Evolutionary conservation across 2,797 vertebrate genomes (phyloP).

Genomic region (Clarias pachynema): DNA sequence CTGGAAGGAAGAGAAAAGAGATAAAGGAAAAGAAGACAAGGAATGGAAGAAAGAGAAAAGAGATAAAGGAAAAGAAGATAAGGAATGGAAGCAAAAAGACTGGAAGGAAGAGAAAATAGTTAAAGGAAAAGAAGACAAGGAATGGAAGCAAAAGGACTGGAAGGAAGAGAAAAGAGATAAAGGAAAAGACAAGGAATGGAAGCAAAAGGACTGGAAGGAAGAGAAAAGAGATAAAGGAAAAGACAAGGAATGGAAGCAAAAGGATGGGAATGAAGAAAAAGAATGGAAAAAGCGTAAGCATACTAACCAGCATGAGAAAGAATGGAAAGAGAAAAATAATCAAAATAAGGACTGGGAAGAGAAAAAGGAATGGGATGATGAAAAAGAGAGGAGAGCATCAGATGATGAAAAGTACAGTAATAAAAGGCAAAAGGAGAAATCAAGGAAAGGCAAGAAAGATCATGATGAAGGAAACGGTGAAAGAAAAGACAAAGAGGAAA

Average conservation of each 20-base stretch:
- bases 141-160: constrained; percentile 25
- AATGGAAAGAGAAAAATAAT: constrained; percentile 39
- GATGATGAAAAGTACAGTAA: constrained; percentile 38
- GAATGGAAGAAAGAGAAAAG: not conserved
- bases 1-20: constrained; percentile 33
- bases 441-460: constrained; percentile 53
- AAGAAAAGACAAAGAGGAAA: constrained; percentile 44
- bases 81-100: too few species aligned
- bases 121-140: too few species aligned
- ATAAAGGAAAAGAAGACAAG: constrained; percentile 36
- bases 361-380: constrained; percentile 34
- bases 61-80: too few species aligned
- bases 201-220: constrained; percentile 51
- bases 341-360: constrained; percentile 49
- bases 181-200: not conserved
- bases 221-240: constrained; percentile 37
- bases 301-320: constrained; percentile 6
- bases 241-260: constrained; percentile 50
- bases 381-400: constrained; percentile 25
- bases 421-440: constrained; percentile 28
- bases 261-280: constrained; percentile 36
- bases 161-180: constrained; percentile 42
- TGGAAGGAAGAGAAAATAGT: too few species aligned
- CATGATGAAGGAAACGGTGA: constrained; percentile 18
- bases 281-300: constrained; percentile 32